These are phyloP conservation scores for Eretmodus cyanostictus DNA, from an alignment of 2,113 vertebrate genomes.

Conservation along the genomic window DNA sequence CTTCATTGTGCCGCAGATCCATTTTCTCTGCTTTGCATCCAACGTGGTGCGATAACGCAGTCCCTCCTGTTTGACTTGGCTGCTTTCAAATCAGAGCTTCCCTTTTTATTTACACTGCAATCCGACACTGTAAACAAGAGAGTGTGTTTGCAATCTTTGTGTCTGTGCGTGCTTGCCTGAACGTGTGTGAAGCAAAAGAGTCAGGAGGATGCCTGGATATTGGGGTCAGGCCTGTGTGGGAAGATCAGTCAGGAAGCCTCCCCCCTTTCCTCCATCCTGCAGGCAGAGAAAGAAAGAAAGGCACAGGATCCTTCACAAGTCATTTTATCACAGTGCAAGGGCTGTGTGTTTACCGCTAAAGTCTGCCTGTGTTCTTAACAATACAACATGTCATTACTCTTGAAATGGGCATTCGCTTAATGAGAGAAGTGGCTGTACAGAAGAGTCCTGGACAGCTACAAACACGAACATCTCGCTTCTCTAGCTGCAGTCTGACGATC, in stretches of 20 bases:
- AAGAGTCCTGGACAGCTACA: neutral
- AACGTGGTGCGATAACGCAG: constrained; percentile 34
- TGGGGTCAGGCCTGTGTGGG: constrained; percentile 58
- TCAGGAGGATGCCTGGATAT: constrained; percentile 55
- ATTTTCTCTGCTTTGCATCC: constrained; percentile 28
- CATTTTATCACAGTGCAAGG: constrained; percentile 23
- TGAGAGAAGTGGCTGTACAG: neutral
- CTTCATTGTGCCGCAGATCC: constrained; percentile 27
- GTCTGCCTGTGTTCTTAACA: neutral
- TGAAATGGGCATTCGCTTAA: neutral
- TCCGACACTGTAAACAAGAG: constrained; percentile 56
- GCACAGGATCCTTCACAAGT: constrained; percentile 30
- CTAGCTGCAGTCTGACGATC: neutral
- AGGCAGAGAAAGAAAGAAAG: constrained; percentile 10
- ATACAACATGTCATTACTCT: neutral
- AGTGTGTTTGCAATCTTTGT: constrained; percentile 36
- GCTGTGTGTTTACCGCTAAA: neutral
- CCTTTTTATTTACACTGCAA: constrained; percentile 59
- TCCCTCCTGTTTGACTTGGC: constrained; percentile 68
- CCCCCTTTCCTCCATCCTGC: constrained; percentile 43
- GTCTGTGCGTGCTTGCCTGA: neutral
- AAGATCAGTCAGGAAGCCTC: constrained; percentile 59
- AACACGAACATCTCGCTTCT: neutral
- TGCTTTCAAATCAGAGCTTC: constrained; percentile 55
- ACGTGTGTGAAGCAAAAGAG: constrained; percentile 37